Percentiles rank a stretch among this genome's conserved stretches.
Conservation (phyloP, 2,797 vertebrate species). For the Crax fasciolata region DNA sequence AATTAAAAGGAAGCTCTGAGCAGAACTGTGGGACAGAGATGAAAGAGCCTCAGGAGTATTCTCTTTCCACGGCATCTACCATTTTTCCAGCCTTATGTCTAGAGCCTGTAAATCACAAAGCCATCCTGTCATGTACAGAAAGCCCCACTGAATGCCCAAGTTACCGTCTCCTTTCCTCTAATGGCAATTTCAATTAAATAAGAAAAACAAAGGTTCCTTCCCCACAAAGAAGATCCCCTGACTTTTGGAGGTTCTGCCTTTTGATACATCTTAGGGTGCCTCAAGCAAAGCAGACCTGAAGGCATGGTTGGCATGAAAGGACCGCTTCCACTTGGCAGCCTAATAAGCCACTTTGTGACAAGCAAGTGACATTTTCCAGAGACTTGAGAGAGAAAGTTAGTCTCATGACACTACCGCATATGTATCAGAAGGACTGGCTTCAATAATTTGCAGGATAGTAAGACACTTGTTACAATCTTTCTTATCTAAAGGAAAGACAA, state of each 20-base stretch:
- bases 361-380: neutral
- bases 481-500: neutral
- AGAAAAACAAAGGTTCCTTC: constrained; percentile 41
- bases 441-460: neutral
- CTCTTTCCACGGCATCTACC: constrained; percentile 47
- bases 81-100: constrained; percentile 34
- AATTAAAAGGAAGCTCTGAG: neutral
- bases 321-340: neutral
- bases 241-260: constrained; percentile 34
- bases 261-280: neutral
- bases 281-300: neutral
- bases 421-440: neutral
- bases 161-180: neutral
- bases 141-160: neutral
- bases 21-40: neutral
- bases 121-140: neutral
- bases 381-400: neutral
- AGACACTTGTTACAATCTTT: neutral
- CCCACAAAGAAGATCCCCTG: neutral
- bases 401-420: neutral
- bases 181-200: constrained; percentile 19
- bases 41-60: constrained; percentile 55
- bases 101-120: constrained; percentile 54
- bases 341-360: neutral
- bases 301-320: neutral